Conservation (phyloP, 2,797 vertebrate species). For the Notamacropus eugenii region DNA sequence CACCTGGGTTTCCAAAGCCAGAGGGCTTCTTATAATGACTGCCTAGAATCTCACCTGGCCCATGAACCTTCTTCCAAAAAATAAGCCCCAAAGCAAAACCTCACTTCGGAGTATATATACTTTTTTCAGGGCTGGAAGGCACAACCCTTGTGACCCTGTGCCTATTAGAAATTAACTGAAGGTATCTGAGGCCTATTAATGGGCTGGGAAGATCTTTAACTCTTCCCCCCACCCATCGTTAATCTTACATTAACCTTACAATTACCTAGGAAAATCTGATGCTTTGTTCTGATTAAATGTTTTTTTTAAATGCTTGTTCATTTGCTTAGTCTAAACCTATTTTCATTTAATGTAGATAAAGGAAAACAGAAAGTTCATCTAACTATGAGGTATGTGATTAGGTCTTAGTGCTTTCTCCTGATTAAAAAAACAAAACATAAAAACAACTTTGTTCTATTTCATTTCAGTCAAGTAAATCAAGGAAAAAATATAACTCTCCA, state of each 20-base stretch:
- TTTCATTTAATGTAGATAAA: neutral
- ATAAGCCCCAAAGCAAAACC: too few relatives aligned
- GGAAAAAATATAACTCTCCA: neutral
- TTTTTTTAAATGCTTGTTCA: slow-evolving; percentile 28
- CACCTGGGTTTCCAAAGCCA: too few relatives aligned
- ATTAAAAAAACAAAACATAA: neutral
- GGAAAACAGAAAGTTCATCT: neutral
- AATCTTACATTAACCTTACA: neutral
- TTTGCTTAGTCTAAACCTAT: neutral
- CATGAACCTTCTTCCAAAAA: too few relatives aligned
- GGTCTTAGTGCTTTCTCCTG: slow-evolving; percentile 12
- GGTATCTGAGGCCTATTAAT: too few relatives aligned
- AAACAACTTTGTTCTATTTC: slow-evolving; percentile 14
- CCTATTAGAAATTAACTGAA: too few relatives aligned
- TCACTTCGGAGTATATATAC: too few relatives aligned
- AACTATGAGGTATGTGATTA: neutral
- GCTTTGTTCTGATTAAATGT: neutral
- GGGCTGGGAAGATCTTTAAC: too few relatives aligned
- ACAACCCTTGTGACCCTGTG: too few relatives aligned
- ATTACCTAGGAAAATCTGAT: neutral
- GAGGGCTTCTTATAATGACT: too few relatives aligned
- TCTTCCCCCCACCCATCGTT: too few relatives aligned
- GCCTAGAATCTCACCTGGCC: too few relatives aligned
- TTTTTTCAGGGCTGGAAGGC: too few relatives aligned
- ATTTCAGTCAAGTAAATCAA: neutral